Base-by-base conservation (phyloP, 2,888 invertebrate species). In the Galerucella pusilla region DNA sequence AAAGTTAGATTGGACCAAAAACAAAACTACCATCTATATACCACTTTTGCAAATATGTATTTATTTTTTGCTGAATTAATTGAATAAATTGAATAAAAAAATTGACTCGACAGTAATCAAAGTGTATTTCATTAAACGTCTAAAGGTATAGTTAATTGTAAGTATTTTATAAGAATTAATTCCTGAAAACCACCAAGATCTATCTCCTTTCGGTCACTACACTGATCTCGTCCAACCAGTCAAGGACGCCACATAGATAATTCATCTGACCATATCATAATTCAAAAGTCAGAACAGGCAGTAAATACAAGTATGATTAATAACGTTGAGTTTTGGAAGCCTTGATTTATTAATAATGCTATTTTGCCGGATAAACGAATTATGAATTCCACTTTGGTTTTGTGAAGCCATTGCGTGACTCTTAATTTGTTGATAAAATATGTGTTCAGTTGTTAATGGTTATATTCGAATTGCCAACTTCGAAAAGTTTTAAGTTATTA, bases 271-370 rank as follows among this genome's bases (percentile, higher is more conserved):
- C 83, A 81, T 81, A 82, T 83, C 82, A 84, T 85, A 85, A 85
- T 80, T 85, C 84, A 85, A 83, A 85, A 83, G 77, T 81, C 80
- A 80, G 80, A 80, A 80, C 82, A 79, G 80, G 79, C 83, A 82
- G 84, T 84, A 84, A 84, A 84, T 85, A 84, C 84, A 79, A 81
- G 81, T 82, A 81, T 84, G 85, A 86, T 86, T 85, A 85, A 86
- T 85, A 83, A 84, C 83, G 80, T 81, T 80, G 81, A 83, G 81
- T 85, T 85, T 85, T 85, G 85, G 86, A 83, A 83, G 84, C 83
- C 83, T 80, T 82, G 81, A 80, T 83, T 85, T 85, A 85, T 86
- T 85, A 85, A 85, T 84, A 81, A 81, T 80, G 76, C 83, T 84
- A 84, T 84, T 85, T 84, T 83, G 85, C 82, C 81, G 83, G 81